Percentiles rank a stretch among this genome's conserved stretches.
These are phyloP conservation scores for Anomalospiza imberbis DNA, from an alignment of 2,797 vertebrate species.

Conservation along the genomic window DNA sequence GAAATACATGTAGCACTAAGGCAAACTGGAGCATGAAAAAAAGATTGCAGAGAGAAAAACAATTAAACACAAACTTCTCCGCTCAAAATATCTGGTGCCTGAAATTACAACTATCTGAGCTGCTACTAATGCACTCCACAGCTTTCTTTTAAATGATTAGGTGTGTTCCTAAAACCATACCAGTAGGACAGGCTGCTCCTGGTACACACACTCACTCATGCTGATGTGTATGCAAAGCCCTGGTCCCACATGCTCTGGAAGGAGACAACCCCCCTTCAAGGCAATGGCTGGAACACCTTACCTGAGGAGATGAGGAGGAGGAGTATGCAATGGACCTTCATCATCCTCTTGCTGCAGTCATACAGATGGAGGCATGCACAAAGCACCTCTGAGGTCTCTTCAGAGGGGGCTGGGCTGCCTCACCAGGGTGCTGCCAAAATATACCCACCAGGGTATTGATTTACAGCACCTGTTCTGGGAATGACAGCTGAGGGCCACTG, in stretches of 20 bases:
- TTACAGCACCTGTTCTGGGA: constrained; percentile 72
- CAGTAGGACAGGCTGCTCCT: neutral
- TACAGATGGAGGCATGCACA: neutral
- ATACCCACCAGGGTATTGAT: constrained; percentile 1
- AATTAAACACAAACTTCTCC: neutral
- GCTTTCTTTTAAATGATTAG: neutral
- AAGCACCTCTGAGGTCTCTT: neutral
- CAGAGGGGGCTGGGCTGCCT: neutral
- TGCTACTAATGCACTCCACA: neutral
- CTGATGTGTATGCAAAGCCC: neutral
- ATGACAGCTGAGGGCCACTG: constrained; percentile 70
- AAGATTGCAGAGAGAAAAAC: neutral
- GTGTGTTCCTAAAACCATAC: neutral
- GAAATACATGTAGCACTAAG: neutral
- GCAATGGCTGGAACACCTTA: neutral
- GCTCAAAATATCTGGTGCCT: neutral
- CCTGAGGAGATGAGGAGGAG: constrained; percentile 59
- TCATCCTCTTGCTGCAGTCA: neutral
- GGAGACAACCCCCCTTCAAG: neutral
- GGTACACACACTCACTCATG: rapidly evolving
- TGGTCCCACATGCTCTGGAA: neutral
- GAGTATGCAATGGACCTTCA: neutral
- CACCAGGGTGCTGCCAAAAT: neutral
- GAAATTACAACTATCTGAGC: neutral
- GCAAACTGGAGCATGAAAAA: neutral